phyloP scores from a whole-genome alignment of 2,113 vertebrate genomes.

The Nestor notabilis region DNA sequence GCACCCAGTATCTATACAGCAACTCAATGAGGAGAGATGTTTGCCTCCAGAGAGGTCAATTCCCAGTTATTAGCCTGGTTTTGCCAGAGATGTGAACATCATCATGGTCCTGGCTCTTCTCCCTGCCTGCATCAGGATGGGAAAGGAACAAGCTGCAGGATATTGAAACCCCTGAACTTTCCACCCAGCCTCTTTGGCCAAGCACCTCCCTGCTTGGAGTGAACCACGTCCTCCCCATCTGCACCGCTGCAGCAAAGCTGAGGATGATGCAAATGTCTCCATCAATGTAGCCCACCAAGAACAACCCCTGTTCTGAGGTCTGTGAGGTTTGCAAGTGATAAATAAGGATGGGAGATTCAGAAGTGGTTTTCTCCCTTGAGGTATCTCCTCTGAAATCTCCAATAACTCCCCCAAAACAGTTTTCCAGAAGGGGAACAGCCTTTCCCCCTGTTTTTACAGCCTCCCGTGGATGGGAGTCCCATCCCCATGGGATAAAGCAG shows the following conservation, averaged over 20 bases:
- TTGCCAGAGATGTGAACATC: background rate
- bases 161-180: slow-evolving; percentile 51
- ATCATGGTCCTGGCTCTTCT: background rate
- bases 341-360: background rate
- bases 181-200: background rate
- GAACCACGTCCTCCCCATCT: background rate
- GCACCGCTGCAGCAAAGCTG: background rate
- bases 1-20: background rate
- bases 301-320: background rate
- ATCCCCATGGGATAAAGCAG: background rate
- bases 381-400: background rate
- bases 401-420: background rate
- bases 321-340: background rate
- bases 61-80: slow-evolving; percentile 28
- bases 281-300: background rate
- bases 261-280: background rate
- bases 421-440: background rate
- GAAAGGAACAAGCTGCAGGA: slow-evolving; percentile 10
- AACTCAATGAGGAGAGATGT: slow-evolving; percentile 16
- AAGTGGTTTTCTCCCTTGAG: background rate
- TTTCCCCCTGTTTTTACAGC: background rate
- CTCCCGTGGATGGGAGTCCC: background rate
- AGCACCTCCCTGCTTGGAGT: background rate
- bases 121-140: background rate
- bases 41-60: slow-evolving; percentile 55